Conservation (phyloP, 1,140 invertebrate genomes). For the Trichomalopsis sarcophagae region DNA sequence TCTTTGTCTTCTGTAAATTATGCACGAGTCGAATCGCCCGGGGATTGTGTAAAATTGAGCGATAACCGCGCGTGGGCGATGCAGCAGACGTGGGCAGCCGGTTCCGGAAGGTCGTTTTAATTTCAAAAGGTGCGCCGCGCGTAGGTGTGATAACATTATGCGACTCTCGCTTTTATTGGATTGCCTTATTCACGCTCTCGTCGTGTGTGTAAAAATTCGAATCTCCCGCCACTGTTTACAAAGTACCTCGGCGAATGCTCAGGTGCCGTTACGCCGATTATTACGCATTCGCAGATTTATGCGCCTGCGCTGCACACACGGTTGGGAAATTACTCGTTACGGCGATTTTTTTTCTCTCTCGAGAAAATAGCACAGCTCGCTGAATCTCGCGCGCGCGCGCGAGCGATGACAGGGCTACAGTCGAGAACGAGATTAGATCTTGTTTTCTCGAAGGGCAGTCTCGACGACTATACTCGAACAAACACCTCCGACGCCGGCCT, state of each 20-base stretch:
- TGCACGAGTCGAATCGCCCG: not conserved
- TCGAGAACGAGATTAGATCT: not conserved
- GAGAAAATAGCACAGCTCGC: too few relatives aligned
- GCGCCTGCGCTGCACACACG: too few relatives aligned
- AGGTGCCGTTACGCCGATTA: too few relatives aligned
- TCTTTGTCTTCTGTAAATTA: not conserved
- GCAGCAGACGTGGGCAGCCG: constrained; percentile 23
- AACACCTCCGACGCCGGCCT: not conserved
- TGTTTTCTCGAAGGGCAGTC: not conserved
- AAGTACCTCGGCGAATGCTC: too few relatives aligned
- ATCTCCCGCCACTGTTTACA: too few relatives aligned
- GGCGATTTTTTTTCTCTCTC: too few relatives aligned
- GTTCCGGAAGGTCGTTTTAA: constrained; percentile 43
- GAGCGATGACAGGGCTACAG: not conserved
- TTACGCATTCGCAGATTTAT: too few relatives aligned
- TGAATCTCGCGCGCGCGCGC: too few relatives aligned
- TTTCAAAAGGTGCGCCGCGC: constrained; percentile 37
- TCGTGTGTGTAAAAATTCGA: too few relatives aligned
- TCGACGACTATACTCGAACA: not conserved
- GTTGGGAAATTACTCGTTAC: too few relatives aligned
- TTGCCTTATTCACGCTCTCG: too few relatives aligned
- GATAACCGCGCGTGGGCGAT: constrained; percentile 25
- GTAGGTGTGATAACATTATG: not conserved
- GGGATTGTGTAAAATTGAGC: constrained; percentile 16
- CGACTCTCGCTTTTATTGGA: too few relatives aligned